Evolutionary conservation across 2,797 vertebrate species (phyloP).

Genomic region (Cygnus olor): DNA sequence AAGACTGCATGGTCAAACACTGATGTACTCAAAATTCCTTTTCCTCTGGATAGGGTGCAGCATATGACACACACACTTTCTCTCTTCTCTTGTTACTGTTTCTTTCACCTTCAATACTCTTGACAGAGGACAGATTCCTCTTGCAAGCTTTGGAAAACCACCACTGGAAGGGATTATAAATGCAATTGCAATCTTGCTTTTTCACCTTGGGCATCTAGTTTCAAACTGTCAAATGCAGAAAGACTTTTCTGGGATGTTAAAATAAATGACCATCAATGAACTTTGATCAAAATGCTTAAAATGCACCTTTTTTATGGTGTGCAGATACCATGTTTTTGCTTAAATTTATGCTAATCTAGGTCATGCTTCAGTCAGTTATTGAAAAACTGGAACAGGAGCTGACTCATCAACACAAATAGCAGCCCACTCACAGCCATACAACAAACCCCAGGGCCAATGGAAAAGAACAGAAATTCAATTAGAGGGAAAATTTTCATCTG

Average conservation of each 20-base stretch:
- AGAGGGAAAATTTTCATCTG: background rate
- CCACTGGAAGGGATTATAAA: background rate
- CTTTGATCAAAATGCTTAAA: background rate
- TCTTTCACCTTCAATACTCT: background rate
- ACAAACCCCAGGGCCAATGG: conserved; percentile 10
- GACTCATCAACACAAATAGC: conserved; percentile 51
- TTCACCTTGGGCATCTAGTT: background rate
- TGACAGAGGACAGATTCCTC: background rate
- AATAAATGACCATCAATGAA: background rate
- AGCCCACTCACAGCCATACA: conserved; percentile 1
- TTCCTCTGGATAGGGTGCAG: background rate
- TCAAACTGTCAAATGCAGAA: background rate
- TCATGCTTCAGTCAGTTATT: conserved; percentile 27
- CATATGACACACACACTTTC: background rate
- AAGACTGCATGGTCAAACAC: background rate
- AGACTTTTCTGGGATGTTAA: background rate
- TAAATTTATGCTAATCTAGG: conserved; percentile 7
- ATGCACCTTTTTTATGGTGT: background rate
- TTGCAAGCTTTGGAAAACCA: background rate
- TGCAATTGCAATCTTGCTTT: background rate
- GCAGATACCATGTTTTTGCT: background rate
- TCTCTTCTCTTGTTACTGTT: background rate
- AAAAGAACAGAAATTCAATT: background rate
- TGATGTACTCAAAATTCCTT: background rate
- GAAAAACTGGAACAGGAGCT: conserved; percentile 5